Conservation (phyloP, 2,797 vertebrate genomes). For the Peromyscus melanophrys region DNA sequence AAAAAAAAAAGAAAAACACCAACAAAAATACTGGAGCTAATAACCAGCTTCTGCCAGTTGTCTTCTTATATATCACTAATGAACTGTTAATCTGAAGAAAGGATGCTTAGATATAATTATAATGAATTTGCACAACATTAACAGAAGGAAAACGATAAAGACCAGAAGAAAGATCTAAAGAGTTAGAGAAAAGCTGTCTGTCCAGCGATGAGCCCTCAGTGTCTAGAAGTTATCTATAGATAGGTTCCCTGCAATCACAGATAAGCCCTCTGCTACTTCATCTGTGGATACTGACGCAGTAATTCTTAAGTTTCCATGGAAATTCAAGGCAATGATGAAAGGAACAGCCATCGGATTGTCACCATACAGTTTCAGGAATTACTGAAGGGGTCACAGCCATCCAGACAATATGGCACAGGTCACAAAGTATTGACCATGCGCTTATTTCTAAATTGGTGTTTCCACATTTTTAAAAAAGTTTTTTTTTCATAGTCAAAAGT, state of each 20-base stretch:
- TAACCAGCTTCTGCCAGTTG: not conserved
- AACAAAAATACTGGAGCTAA: not conserved
- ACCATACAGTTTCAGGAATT: not conserved
- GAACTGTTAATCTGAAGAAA: not conserved
- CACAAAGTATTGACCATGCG: not conserved
- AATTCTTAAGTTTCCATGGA: constrained; percentile 1
- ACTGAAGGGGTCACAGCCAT: not conserved
- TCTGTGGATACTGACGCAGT: not conserved
- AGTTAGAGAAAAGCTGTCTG: not conserved
- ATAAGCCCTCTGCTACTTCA: not conserved
- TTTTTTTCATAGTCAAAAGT: not conserved
- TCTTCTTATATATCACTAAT: not conserved
- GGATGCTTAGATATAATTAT: not conserved
- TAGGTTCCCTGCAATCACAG: not conserved
- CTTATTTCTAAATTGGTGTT: not conserved
- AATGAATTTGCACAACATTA: not conserved
- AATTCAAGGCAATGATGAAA: not conserved
- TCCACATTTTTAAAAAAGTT: not conserved
- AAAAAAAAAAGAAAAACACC: not conserved
- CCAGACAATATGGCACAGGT: not conserved
- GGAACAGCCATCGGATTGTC: not conserved
- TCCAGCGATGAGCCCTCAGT: not conserved
- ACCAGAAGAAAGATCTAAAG: not conserved
- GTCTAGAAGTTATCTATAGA: not conserved
- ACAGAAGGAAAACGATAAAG: constrained; percentile 32